phyloP scores from a whole-genome alignment of 2,888 invertebrate genomes.

The Alcis repandata region DNA sequence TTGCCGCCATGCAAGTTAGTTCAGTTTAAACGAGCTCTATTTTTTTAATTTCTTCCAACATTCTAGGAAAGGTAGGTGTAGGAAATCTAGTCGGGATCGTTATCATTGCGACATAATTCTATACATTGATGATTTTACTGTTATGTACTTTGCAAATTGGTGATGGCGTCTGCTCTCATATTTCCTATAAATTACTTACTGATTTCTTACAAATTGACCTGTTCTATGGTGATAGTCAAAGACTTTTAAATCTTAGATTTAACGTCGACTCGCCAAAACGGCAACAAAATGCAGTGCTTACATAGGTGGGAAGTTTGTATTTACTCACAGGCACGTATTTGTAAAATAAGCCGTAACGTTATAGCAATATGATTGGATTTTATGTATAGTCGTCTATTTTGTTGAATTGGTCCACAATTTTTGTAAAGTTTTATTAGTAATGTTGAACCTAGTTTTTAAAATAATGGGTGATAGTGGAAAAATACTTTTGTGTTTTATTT shows the following conservation, averaged over 20 bases:
- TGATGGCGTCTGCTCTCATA: slow-evolving; percentile 30
- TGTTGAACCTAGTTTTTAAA: too few species aligned
- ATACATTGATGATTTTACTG: slow-evolving; percentile 7
- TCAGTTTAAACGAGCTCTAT: slow-evolving; percentile 70
- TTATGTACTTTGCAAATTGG: slow-evolving; percentile 21
- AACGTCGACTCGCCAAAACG: too few species aligned
- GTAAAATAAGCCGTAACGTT: too few species aligned
- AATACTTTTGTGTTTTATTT: slow-evolving; percentile 4
- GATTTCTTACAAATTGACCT: slow-evolving; percentile 5
- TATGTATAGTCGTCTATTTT: too few species aligned
- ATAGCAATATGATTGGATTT: too few species aligned
- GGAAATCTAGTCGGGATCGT: slow-evolving; percentile 37
- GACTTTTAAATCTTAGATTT: too few species aligned
- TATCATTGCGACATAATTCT: slow-evolving; percentile 27
- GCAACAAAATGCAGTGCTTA: too few species aligned
- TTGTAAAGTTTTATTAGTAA: too few species aligned
- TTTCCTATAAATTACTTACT: slow-evolving; percentile 8
- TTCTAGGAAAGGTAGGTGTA: slow-evolving; percentile 14
- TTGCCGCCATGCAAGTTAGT: slow-evolving; percentile 87
- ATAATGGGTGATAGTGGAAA: slow-evolving; percentile 1
- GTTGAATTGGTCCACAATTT: too few species aligned
- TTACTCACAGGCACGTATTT: too few species aligned
- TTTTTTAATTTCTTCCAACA: slow-evolving; percentile 30
- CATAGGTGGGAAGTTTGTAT: too few species aligned
- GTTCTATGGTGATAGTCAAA: neutral